A percentile compares a stretch with the other conserved stretches of the same genome.
These are phyloP conservation scores for Cataglyphis cursor DNA, from an alignment of 2,888 invertebrate genomes.

Conservation along the genomic window DNA sequence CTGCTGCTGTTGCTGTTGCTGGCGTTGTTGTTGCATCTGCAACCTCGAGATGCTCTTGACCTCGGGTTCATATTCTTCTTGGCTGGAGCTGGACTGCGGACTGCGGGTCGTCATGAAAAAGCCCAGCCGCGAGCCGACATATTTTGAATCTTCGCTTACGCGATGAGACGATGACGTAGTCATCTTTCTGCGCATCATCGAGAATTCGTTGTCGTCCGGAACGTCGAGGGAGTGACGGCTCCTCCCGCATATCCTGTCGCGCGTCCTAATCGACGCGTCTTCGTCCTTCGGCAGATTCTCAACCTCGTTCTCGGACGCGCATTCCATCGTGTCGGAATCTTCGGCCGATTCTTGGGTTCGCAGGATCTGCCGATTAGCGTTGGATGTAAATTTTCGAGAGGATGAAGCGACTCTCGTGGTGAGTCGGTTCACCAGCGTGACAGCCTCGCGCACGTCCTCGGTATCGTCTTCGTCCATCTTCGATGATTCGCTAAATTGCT, in stretches of 20 bases:
- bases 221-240: slow-evolving; percentile 67
- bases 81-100: slow-evolving; percentile 91
- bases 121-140: slow-evolving; percentile 88
- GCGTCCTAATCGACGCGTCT: slow-evolving; percentile 61
- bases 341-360: slow-evolving; percentile 74
- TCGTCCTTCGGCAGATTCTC: slow-evolving; percentile 82
- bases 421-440: slow-evolving; percentile 68
- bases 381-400: slow-evolving; percentile 53
- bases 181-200: slow-evolving; percentile 45
- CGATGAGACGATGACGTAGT: slow-evolving; percentile 76
- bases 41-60: slow-evolving; percentile 85
- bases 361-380: slow-evolving; percentile 36
- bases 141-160: slow-evolving; percentile 83
- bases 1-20: slow-evolving; percentile 54
- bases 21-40: slow-evolving; percentile 79
- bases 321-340: slow-evolving; percentile 82
- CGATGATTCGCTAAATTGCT: background rate
- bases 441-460: slow-evolving; percentile 77
- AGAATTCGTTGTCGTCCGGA: slow-evolving; percentile 61
- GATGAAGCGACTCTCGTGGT: slow-evolving; percentile 62
- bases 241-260: slow-evolving; percentile 68
- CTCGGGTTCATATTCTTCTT: slow-evolving; percentile 90
- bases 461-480: slow-evolving; percentile 84
- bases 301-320: slow-evolving; percentile 83
- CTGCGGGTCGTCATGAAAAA: slow-evolving; percentile 88